A percentile compares a stretch with the other conserved stretches of the same genome.
phyloP scores from a whole-genome alignment of 2,797 vertebrate genomes.

The Onychomys arenicola region DNA sequence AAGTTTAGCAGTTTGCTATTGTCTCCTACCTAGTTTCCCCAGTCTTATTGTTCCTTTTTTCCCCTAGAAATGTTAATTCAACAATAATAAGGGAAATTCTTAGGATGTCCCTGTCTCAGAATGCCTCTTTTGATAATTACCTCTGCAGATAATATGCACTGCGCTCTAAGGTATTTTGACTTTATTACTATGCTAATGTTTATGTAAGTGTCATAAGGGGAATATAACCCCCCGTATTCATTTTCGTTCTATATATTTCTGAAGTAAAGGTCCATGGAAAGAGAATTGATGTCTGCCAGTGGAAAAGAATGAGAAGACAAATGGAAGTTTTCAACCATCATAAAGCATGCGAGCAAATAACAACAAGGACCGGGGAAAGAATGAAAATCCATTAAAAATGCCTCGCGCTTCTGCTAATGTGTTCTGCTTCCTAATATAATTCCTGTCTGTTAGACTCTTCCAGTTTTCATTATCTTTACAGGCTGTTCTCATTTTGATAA shows the following conservation, averaged over 20 bases:
- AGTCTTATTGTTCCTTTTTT: background rate
- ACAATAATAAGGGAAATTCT: slow-evolving; percentile 46
- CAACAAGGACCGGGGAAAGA: slow-evolving; percentile 63
- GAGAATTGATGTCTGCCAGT: slow-evolving; percentile 56
- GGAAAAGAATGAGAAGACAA: slow-evolving; percentile 73
- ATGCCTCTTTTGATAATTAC: slow-evolving; percentile 26
- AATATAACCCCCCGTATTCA: slow-evolving; percentile 36
- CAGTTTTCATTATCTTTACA: slow-evolving; percentile 70
- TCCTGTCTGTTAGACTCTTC: slow-evolving; percentile 61
- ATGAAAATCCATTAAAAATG: slow-evolving; percentile 65
- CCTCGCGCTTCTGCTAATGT: slow-evolving; percentile 59
- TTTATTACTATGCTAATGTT: slow-evolving; percentile 57
- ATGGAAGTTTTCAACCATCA: slow-evolving; percentile 53
- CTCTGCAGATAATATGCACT: slow-evolving; percentile 55
- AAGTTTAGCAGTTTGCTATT: background rate
- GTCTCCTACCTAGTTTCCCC: background rate
- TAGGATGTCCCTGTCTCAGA: background rate
- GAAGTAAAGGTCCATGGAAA: background rate
- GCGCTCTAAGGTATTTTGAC: slow-evolving; percentile 48
- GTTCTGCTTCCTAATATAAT: slow-evolving; percentile 68
- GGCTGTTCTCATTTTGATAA: slow-evolving; percentile 69
- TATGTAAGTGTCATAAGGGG: slow-evolving; percentile 21
- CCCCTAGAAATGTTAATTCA: slow-evolving; percentile 19
- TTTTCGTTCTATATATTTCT: slow-evolving; percentile 62
- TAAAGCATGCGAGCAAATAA: slow-evolving; percentile 62